Conservation (phyloP, 92 coral and sea anemone genomes). For the Palythoa grandis region DNA sequence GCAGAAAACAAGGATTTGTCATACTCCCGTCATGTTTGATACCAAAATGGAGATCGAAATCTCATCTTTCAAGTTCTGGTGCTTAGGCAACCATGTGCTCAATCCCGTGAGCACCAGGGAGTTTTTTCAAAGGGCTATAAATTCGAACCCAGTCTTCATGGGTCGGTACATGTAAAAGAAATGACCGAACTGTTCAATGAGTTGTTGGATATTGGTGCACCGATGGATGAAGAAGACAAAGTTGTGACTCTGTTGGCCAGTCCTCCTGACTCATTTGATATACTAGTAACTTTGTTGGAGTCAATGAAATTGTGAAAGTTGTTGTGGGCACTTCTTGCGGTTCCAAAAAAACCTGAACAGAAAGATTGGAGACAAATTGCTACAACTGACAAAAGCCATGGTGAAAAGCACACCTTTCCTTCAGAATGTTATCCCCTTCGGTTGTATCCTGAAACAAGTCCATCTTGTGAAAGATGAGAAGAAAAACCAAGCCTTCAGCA, state of each 20-base stretch:
- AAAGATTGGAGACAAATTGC: no score
- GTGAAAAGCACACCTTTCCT: no score
- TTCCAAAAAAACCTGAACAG: no score
- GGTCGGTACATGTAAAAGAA: neutral
- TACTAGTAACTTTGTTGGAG: slow-evolving; percentile 14
- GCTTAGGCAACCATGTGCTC: slow-evolving; percentile 2
- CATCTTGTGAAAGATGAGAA: no score
- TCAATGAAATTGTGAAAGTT: no score
- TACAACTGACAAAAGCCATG: no score
- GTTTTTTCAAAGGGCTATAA: neutral
- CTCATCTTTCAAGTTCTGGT: slow-evolving; percentile 1
- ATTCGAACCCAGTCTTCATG: slow-evolving; percentile 1
- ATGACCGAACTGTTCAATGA: slow-evolving; percentile 26
- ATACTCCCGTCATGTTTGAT: neutral
- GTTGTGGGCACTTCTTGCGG: no score
- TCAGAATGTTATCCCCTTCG: no score
- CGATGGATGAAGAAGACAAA: slow-evolving; percentile 11
- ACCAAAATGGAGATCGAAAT: slow-evolving; percentile 9
- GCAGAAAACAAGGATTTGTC: neutral
- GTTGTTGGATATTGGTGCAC: slow-evolving; percentile 3
- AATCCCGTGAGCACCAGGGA: slow-evolving; percentile 14
- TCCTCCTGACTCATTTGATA: slow-evolving; percentile 12
- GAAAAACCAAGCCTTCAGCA: no score
- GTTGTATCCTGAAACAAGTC: no score
- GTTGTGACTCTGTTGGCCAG: slow-evolving; percentile 30